Base-by-base conservation (phyloP, 2,113 vertebrate genomes). In the Oriolus oriolus region DNA sequence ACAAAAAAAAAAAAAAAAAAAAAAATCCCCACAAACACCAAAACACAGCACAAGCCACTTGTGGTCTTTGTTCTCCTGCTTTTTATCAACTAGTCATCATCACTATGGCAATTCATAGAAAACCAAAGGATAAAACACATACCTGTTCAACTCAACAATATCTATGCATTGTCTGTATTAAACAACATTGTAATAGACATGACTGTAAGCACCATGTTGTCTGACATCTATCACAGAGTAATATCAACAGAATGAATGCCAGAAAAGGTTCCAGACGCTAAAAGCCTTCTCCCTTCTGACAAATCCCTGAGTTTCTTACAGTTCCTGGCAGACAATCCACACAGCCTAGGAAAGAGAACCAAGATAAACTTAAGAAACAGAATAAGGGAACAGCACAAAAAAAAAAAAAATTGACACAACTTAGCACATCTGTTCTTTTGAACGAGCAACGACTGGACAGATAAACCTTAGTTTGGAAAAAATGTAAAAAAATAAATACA, bases 141-240 rank as follows among this genome's bases (percentile, higher is more conserved):
- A 50, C 8, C 5, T 35, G 35, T 47, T 84, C 27, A 61, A 69
- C 19, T 81, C 30, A 41, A 45, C 22, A 57, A 24, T 19, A 65
- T 0, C 1, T 13, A 35, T 14, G 14, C 16, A 60, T 2, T 47
- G 4, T 17, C 26, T 44, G 15, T 13, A 61, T 26, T 60, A 69
- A 77, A 44, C 14, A 87, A 11, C 35, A 91, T 8, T 39, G 4
- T 10, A 84, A 53, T 6, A 87, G 19, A 18, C 30, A 49, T 4
- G 8, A 53, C 18, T 20, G 18, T n/a, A 57, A 82, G 47, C 15
- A 91, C 7, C 20, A 16, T 2, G 3, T 8, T 86, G 56, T 45
- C 42, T 35, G 11, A 71, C 33, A 84, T 13, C 23, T 49, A 41
- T 64, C 27, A 35, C 18, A 6, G 7, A 79, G 5, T 10, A 82